Conservation (phyloP, 2,113 vertebrate species). For the Carassius auratus region DNA sequence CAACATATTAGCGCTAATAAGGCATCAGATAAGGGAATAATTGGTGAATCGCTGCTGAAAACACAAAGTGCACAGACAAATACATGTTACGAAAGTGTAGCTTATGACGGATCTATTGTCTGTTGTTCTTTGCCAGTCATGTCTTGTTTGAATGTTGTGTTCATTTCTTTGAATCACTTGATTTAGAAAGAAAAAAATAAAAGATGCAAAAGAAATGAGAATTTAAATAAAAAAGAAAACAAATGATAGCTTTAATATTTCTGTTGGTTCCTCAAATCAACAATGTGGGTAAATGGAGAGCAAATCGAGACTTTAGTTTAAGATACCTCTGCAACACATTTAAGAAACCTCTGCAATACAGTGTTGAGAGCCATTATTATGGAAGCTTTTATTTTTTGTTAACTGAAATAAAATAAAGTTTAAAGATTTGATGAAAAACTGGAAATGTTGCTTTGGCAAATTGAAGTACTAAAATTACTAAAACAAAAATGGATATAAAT, state of each 20-base stretch:
- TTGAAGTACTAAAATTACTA: background rate
- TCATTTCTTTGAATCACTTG: background rate
- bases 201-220: background rate
- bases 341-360: background rate
- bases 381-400: background rate
- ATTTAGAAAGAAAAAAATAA: slow-evolving; percentile 6
- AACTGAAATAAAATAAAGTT: background rate
- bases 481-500: background rate
- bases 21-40: background rate
- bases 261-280: background rate
- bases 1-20: slow-evolving; percentile 33
- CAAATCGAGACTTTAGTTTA: background rate
- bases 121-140: background rate
- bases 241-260: background rate
- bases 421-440: background rate
- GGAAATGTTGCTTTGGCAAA: background rate
- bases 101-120: background rate
- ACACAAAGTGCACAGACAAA: background rate
- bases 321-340: background rate
- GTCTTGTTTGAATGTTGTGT: background rate
- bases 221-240: background rate
- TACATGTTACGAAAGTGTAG: background rate
- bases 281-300: background rate
- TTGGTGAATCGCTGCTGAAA: background rate
- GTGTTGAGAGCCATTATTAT: background rate